Conservation (phyloP, 2,113 vertebrate species). For the Mohoua ochrocephala region DNA sequence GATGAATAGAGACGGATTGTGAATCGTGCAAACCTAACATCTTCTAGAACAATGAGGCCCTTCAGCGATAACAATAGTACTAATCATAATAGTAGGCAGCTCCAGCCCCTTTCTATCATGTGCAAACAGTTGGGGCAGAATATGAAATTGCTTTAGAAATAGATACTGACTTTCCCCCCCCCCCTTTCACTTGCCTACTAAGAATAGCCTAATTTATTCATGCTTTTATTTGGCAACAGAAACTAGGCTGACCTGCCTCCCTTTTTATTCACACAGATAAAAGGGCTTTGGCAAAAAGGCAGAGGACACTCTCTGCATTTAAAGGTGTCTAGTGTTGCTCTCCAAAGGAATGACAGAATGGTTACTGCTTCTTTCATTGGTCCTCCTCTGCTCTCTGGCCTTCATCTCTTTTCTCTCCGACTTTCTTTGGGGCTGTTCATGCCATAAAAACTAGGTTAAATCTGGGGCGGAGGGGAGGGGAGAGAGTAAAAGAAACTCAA, state of each 20-base stretch:
- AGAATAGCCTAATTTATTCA: slow-evolving; percentile 76
- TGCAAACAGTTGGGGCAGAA: slow-evolving; percentile 64
- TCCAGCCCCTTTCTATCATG: slow-evolving; percentile 62
- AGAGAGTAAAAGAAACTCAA: slow-evolving; percentile 61
- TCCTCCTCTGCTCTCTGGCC: slow-evolving; percentile 30
- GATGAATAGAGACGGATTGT: slow-evolving; percentile 54
- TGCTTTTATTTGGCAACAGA: slow-evolving; percentile 58
- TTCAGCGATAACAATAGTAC: slow-evolving; percentile 54
- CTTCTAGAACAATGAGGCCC: slow-evolving; percentile 59
- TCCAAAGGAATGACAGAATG: slow-evolving; percentile 70
- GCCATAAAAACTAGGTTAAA: slow-evolving; percentile 70
- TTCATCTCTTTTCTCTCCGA: slow-evolving; percentile 58
- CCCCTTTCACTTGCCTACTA: slow-evolving; percentile 62
- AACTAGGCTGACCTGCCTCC: slow-evolving; percentile 55
- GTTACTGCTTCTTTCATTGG: slow-evolving; percentile 69
- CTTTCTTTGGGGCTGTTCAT: slow-evolving; percentile 67
- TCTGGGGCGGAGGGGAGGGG: slow-evolving; percentile 53
- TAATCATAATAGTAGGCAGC: slow-evolving; percentile 63
- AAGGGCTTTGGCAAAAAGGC: slow-evolving; percentile 51
- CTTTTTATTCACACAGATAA: slow-evolving; percentile 57
- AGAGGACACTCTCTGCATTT: slow-evolving; percentile 47
- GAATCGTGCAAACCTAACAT: slow-evolving; percentile 62
- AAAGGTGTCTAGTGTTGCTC: slow-evolving; percentile 57
- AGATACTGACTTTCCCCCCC: slow-evolving; percentile 50
- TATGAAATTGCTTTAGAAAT: slow-evolving; percentile 66